A percentile compares a stretch with the other conserved stretches of the same genome.
phyloP scores from a whole-genome alignment of 2,113 vertebrate genomes.

The Plecotus auritus region DNA sequence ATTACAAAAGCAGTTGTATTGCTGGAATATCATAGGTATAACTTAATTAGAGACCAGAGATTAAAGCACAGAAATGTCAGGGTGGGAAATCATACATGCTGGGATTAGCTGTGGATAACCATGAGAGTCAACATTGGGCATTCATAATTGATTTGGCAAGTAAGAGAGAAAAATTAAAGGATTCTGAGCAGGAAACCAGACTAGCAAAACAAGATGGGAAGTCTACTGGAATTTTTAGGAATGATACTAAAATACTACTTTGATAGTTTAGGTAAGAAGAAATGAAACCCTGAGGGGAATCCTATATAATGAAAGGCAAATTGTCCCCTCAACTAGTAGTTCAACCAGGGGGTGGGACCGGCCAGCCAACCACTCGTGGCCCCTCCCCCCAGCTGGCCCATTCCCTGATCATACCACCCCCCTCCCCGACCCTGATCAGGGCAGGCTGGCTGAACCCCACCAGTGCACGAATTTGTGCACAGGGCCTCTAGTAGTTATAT shows the following conservation, averaged over 20 bases:
- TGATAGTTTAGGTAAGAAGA: neutral
- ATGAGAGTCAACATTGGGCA: neutral
- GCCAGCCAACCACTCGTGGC: too few species aligned
- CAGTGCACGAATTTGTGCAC: too few species aligned
- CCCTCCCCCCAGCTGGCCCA: too few species aligned
- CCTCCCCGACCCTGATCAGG: too few species aligned
- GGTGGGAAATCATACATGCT: neutral
- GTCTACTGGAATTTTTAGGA: neutral
- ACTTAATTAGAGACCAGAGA: neutral
- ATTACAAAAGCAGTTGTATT: neutral
- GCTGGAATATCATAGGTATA: neutral
- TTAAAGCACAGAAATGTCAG: neutral
- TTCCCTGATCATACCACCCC: too few species aligned
- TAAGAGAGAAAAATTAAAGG: neutral
- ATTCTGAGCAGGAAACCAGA: neutral
- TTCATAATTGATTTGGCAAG: neutral
- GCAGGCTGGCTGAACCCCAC: too few species aligned
- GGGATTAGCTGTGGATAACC: neutral
- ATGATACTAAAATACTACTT: neutral
- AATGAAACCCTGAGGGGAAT: neutral
- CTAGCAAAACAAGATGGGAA: neutral
- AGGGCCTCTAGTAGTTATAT: neutral
- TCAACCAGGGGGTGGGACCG: too few species aligned
- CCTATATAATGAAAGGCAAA: too few species aligned
- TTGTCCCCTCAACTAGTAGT: too few species aligned